Percentiles rank a stretch among this genome's conserved stretches.
These are phyloP conservation scores for Bombus huntii DNA, from an alignment of 1,140 invertebrate species.

Conservation along the genomic window DNA sequence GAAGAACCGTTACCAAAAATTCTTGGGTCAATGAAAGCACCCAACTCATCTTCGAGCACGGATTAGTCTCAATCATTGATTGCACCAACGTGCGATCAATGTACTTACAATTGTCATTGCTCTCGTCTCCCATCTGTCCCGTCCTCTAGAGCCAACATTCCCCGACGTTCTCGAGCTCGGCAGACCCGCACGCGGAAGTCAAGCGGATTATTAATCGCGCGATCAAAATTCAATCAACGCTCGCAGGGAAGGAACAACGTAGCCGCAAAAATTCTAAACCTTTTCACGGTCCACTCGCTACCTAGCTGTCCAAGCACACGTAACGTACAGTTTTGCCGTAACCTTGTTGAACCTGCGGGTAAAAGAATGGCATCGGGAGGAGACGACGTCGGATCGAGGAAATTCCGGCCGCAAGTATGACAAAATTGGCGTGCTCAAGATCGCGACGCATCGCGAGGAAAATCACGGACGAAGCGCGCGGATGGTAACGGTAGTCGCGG, in stretches of 20 bases:
- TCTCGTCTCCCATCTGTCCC: neutral
- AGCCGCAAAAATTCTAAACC: neutral
- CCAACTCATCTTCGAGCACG: neutral
- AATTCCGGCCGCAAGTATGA: too few species aligned
- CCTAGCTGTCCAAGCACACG: neutral
- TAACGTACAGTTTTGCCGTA: neutral
- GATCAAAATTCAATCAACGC: slow-evolving; percentile 32
- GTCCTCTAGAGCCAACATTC: neutral
- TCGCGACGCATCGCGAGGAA: neutral
- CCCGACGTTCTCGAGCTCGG: neutral
- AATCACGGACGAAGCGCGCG: neutral
- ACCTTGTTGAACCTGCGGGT: neutral
- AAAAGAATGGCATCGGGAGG: neutral
- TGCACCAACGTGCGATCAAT: neutral
- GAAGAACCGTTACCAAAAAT: too few species aligned
- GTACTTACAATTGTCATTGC: too few species aligned
- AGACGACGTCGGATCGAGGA: too few species aligned
- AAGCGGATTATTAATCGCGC: slow-evolving; percentile 21
- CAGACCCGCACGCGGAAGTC: slow-evolving; percentile 6
- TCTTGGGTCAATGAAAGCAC: too few species aligned
- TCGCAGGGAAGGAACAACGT: neutral
- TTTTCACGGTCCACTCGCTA: slow-evolving; percentile 13
- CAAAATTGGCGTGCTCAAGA: too few species aligned
- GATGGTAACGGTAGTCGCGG: slow-evolving; percentile 71
- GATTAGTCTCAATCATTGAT: neutral